Conservation (phyloP, 2,888 invertebrate genomes). For the Chaetogeoica ovagalla region DNA sequence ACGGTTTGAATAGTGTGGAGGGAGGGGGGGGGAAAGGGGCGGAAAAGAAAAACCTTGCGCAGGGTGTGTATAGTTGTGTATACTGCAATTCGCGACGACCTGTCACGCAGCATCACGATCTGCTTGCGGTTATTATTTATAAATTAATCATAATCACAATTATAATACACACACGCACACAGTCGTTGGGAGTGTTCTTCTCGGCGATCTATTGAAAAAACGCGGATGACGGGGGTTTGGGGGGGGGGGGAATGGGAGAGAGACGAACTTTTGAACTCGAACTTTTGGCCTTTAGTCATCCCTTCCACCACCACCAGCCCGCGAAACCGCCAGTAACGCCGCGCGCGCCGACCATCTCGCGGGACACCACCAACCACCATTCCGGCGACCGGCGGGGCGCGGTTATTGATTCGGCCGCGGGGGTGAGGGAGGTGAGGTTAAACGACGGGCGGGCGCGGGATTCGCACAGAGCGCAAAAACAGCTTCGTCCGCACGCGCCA, state of each 20-base stretch:
- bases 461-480: slow-evolving; percentile 46
- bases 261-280: slow-evolving; percentile 52
- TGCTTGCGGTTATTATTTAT: neutral
- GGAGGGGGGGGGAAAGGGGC: too few relatives aligned
- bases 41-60: neutral
- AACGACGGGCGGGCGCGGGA: slow-evolving; percentile 14
- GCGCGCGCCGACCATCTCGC: too few relatives aligned
- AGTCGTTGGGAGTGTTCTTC: neutral
- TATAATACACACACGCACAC: too few relatives aligned
- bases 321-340: too few relatives aligned
- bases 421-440: neutral
- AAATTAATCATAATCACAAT: neutral
- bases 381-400: neutral
- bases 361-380: too few relatives aligned
- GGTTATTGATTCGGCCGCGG: slow-evolving; percentile 41
- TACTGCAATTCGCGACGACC: neutral
- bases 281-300: slow-evolving; percentile 43
- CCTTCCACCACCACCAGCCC: neutral
- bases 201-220: slow-evolving; percentile 35
- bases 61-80: slow-evolving; percentile 5
- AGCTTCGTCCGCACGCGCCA: slow-evolving; percentile 39
- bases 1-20: slow-evolving; percentile 13
- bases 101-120: slow-evolving; percentile 16
- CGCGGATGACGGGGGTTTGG: too few relatives aligned
- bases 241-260: neutral